Evolutionary conservation across 2,888 invertebrate species (phyloP).

Genomic region (Epinotia demarniana): DNA sequence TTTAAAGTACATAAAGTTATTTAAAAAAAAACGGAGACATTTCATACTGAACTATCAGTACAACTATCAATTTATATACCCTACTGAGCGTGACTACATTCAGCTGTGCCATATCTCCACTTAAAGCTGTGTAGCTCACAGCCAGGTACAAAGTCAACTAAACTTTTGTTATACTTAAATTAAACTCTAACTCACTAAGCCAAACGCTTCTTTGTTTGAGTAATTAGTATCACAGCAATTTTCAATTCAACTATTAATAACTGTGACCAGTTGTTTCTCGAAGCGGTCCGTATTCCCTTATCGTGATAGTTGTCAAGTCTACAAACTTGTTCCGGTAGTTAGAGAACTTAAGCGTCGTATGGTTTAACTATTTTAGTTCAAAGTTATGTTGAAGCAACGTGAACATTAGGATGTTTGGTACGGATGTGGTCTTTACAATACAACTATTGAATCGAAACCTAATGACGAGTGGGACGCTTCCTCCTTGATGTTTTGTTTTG

Average conservation of each 20-base stretch:
- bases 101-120: background rate
- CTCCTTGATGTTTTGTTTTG: no score
- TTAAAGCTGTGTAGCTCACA: no score
- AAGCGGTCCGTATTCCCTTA: background rate
- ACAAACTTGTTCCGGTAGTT: conserved; percentile 1
- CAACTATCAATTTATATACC: background rate
- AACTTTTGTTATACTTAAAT: background rate
- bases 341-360: background rate
- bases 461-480: no score
- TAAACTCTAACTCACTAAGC: background rate
- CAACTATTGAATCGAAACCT: no score
- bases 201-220: background rate
- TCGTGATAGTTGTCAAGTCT: conserved; percentile 1
- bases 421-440: background rate
- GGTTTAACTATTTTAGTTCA: background rate
- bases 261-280: background rate
- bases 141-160: background rate
- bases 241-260: conserved; percentile 9
- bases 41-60: no score
- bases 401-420: background rate
- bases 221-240: background rate
- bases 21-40: no score
- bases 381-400: background rate
- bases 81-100: background rate
- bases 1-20: no score